Conservation (phyloP, 2,888 invertebrate genomes). For the Diabrotica balteata region DNA sequence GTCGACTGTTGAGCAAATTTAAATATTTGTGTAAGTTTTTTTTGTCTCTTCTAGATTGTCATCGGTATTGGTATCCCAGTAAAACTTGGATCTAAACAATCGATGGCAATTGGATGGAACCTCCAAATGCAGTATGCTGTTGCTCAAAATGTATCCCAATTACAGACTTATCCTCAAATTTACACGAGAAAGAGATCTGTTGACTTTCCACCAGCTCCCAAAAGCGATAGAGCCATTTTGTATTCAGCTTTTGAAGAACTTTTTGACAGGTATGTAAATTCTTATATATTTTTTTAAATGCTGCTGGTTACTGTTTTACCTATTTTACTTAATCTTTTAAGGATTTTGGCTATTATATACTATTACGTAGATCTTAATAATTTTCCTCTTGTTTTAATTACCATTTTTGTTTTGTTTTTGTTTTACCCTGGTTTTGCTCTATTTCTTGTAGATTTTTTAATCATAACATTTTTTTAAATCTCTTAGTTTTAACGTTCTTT, state of each 20-base stretch:
- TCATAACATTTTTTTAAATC: no score
- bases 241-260: constrained; percentile 53
- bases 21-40: no score
- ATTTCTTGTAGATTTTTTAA: no score
- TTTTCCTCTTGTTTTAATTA: no score
- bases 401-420: no score
- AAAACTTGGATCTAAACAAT: constrained; percentile 62
- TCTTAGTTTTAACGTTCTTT: no score
- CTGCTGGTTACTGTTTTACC: no score
- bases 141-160: constrained; percentile 50
- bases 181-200: constrained; percentile 43
- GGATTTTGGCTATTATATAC: no score
- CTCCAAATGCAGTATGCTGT: constrained; percentile 70
- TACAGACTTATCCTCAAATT: constrained; percentile 52
- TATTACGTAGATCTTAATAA: no score
- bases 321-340: no score
- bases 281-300: not conserved
- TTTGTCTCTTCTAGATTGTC: constrained; percentile 61
- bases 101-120: constrained; percentile 66
- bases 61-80: constrained; percentile 68
- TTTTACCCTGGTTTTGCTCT: no score
- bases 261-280: constrained; percentile 48
- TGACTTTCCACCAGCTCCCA: constrained; percentile 36
- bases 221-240: constrained; percentile 51
- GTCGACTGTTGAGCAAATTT: no score